Percentiles rank a stretch among this genome's conserved stretches.
Evolutionary conservation across 1,140 invertebrate species (phyloP).

Genomic region (Ceratoteleas bidentatus): DNA sequence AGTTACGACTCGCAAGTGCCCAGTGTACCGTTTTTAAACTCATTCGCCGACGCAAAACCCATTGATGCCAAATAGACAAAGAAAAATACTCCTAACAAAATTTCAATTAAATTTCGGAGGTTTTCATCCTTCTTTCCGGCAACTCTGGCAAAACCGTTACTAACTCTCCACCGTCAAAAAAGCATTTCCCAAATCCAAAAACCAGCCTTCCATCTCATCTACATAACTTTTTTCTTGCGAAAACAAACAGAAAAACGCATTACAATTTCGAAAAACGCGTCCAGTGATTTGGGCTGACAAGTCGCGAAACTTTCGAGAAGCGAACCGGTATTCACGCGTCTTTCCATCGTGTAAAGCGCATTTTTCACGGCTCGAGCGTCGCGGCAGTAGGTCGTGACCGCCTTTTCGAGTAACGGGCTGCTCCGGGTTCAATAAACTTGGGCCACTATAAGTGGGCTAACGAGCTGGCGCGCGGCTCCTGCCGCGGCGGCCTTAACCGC

Average conservation of each 20-base stretch:
- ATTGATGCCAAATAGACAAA: no score
- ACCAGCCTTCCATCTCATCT: no score
- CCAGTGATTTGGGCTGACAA: no score
- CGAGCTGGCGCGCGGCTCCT: constrained; percentile 70
- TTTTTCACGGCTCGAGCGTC: constrained; percentile 40
- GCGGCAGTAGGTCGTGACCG: constrained; percentile 76
- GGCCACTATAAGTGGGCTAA: constrained; percentile 77
- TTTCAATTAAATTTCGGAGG: no score
- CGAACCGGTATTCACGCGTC: constrained; percentile 14
- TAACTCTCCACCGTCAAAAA: no score
- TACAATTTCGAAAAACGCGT: no score
- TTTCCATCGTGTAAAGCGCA: constrained; percentile 29
- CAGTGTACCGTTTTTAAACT: constrained; percentile 70
- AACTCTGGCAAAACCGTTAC: no score
- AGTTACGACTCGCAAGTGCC: constrained; percentile 68
- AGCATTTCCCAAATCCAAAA: no score
- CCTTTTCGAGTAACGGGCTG: constrained; percentile 75
- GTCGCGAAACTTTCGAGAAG: constrained; percentile 38
- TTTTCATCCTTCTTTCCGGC: no score
- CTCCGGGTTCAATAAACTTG: constrained; percentile 74
- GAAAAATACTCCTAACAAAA: no score
- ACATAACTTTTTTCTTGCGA: no score
- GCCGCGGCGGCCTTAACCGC: constrained; percentile 73
- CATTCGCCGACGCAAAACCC: not conserved
- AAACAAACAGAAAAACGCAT: no score